Evolutionary conservation across 2,888 invertebrate genomes (phyloP).

Genomic region (Cynaeus angustus): DNA sequence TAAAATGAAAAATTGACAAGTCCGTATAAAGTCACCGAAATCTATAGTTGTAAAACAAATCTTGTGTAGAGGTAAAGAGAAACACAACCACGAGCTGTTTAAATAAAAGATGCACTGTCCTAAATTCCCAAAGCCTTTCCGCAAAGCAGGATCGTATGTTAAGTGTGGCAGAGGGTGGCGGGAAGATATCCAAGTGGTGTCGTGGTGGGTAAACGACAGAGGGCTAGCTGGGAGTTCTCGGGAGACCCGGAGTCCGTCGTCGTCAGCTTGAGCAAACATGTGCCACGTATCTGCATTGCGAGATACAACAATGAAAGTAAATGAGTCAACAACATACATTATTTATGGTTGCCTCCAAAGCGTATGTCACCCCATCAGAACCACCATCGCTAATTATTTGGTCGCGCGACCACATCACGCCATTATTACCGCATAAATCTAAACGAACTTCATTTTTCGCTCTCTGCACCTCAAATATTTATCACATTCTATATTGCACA

Average conservation of each 20-base stretch:
- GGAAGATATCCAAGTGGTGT: conserved; percentile 39
- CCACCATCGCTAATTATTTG: conserved; percentile 43
- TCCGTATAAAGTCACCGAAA: conserved; percentile 27
- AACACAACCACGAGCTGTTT: conserved; percentile 39
- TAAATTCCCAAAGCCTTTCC: conserved; percentile 50
- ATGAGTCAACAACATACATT: conserved; percentile 51
- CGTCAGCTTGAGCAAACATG: conserved; percentile 50
- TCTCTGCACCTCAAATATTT: conserved; percentile 31
- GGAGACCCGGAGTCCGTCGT: conserved; percentile 45
- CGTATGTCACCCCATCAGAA: conserved; percentile 24
- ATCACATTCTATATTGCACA: conserved; percentile 32
- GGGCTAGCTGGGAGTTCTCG: conserved; percentile 34
- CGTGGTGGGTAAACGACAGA: conserved; percentile 44
- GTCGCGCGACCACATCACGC: conserved; percentile 10
- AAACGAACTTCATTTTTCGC: conserved; percentile 36
- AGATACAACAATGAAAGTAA: conserved; percentile 52
- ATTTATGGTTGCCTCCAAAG: conserved; percentile 42
- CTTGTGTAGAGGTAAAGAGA: conserved; percentile 32
- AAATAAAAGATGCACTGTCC: conserved; percentile 51
- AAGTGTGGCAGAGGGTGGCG: conserved; percentile 45
- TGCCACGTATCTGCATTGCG: conserved; percentile 50
- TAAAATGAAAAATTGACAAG: conserved; percentile 30
- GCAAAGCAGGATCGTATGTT: conserved; percentile 49
- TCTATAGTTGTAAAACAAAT: conserved; percentile 43
- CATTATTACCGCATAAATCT: conserved; percentile 33